These are phyloP conservation scores for Drosophila dives DNA, from an alignment of 2,888 invertebrate genomes.

Conservation along the genomic window DNA sequence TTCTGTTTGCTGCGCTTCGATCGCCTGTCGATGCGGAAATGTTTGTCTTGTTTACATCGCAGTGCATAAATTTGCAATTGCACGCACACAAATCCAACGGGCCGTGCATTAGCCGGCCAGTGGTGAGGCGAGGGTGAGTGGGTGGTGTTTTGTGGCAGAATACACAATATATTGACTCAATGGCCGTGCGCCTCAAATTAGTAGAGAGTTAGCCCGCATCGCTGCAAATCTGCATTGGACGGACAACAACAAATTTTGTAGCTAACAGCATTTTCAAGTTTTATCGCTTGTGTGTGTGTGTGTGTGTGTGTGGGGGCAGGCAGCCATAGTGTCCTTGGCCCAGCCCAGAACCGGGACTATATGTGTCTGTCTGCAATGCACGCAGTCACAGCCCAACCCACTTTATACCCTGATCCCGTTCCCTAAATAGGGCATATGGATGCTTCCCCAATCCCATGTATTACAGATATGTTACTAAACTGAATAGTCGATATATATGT, in stretches of 20 bases:
- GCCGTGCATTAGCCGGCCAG: slow-evolving; percentile 42
- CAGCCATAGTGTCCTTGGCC: slow-evolving; percentile 69
- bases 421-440: neutral
- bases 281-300: slow-evolving; percentile 58
- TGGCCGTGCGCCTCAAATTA: slow-evolving; percentile 67
- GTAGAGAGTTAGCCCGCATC: slow-evolving; percentile 33
- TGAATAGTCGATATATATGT: neutral
- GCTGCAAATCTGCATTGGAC: slow-evolving; percentile 61
- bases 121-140: neutral
- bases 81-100: slow-evolving; percentile 64
- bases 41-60: slow-evolving; percentile 79
- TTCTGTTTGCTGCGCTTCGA: slow-evolving; percentile 13
- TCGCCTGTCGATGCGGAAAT: slow-evolving; percentile 63
- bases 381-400: neutral
- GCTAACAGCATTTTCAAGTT: slow-evolving; percentile 81
- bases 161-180: slow-evolving; percentile 58
- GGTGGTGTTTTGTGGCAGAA: slow-evolving; percentile 1
- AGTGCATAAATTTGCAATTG: slow-evolving; percentile 81
- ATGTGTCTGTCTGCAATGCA: slow-evolving; percentile 22
- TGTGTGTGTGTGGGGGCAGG: slow-evolving; percentile 1
- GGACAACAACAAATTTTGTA: slow-evolving; percentile 78
- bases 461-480: neutral
- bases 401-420: neutral
- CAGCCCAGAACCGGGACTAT: slow-evolving; percentile 55
- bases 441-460: neutral